Conservation (phyloP, 2,113 vertebrate species). For the Hiodon alosoides region DNA sequence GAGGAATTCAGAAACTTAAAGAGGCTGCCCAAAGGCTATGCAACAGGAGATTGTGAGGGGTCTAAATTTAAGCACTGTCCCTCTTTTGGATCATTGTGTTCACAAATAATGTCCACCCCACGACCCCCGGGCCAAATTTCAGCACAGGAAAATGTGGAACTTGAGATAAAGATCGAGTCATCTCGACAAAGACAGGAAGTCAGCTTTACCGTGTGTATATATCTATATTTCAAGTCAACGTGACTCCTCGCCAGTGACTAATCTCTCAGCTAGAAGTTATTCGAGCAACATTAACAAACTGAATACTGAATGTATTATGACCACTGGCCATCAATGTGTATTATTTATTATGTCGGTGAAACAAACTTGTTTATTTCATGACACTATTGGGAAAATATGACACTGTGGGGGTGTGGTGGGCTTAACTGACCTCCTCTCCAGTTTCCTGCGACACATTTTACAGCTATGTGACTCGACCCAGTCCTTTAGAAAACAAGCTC, state of each 20-base stretch:
- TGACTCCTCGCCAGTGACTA: background rate
- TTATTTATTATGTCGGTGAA: background rate
- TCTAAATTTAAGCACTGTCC: conserved; percentile 24
- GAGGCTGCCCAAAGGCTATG: background rate
- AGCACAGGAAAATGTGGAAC: conserved; percentile 15
- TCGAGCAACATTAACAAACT: too few species aligned
- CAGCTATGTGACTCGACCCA: background rate
- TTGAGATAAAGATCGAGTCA: conserved; percentile 13
- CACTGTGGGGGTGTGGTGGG: conserved; percentile 1
- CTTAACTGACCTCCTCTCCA: conserved; percentile 1
- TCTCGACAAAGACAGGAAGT: conserved; percentile 14
- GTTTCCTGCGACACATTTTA: background rate
- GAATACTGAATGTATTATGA: too few species aligned
- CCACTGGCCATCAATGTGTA: background rate
- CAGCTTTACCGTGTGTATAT: conserved; percentile 16
- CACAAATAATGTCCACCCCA: background rate
- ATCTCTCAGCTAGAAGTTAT: too few species aligned
- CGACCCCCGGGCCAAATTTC: background rate
- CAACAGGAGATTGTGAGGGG: background rate
- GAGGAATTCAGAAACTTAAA: conserved; percentile 11
- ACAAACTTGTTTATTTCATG: background rate
- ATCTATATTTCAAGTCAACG: background rate
- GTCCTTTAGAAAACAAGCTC: conserved; percentile 2
- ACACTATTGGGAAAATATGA: background rate
- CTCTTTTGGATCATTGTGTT: conserved; percentile 12